Base-by-base conservation (phyloP, 35 echinoderm and acorn worm species). In the Holothuria glaberrima region DNA sequence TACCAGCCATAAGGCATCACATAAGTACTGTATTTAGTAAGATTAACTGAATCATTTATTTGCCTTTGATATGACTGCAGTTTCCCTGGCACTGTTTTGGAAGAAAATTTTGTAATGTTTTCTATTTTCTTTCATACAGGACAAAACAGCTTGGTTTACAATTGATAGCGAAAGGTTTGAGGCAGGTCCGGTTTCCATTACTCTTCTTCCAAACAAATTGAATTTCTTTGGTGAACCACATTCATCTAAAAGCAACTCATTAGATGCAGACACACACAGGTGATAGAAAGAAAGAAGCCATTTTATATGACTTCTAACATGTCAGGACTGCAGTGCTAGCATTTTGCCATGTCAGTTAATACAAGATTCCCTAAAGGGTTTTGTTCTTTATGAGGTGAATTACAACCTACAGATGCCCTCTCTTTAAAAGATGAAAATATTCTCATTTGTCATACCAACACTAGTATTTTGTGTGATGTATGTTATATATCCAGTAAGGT, bases 151-250 rank as follows among this genome's bases (percentile, higher is more conserved):
- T 19, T 98, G 90, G 81, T 98, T 77, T 57, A 92, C 75, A 75
- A 92, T 98, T 66, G 96, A 98, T 67, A 98, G 94, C 59, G 96
- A 98, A 63, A 58, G 90, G 25, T 92, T 94, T 88, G 96, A 98
- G 54, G 90, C 96, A 21, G 80, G 88, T 38, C 90, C 93, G 82
- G 79, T 98, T 46, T 62, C 73, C 21, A 68, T 98, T 52, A 90
- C 89, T 22, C 50, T 98, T 26, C 90, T 98, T 38, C 93, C 93
- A 60, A 95, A 90, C 16, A 98, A 98, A 69, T 82, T 98, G 17
- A 74, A 72, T 7, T 98, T 98, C 85, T 98, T 94, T 20, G 52
- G 33, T 33, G 46, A 61, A 29, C 52, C 80, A 63, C 30, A 17
- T 54, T 54, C 12, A 54, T 2, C 50, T 54, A 9, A 2, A 33